Base-by-base conservation (phyloP, 2,888 invertebrate species). In the Polydrusus cervinus region DNA sequence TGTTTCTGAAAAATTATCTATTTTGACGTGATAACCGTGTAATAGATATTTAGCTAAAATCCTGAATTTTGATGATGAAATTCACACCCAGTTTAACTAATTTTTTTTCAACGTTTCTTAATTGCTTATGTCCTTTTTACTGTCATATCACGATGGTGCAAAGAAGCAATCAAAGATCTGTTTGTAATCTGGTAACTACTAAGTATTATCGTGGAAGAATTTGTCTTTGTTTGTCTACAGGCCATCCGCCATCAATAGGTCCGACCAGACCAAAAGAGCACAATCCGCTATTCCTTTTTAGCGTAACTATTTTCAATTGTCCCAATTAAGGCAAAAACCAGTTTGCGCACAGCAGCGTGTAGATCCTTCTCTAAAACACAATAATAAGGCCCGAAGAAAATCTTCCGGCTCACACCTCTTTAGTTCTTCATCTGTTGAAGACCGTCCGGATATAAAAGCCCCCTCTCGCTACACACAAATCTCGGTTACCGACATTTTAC, bases 341-440 rank as follows among this genome's bases (percentile, higher is more conserved):
- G 75, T 74, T 77, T 80, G 82, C 53, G 30, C 14, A 34, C 30
- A 38, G 79, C 78, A 78, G 80, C 79, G 81, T 79, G 80, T 61
- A 72, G 75, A 68, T 75, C 75, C 72, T 75, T 71, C 75, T 71
- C 57, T 55, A 75, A 62, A 75, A 75, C 71, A 72, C 55, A 81
- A 80, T 82, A 81, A 83, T 83, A 83, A 83, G 84, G 81, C 82
- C 83, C 82, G 83, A 80, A 80, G 81, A 82, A 81, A 82, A 81
- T 82, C 83, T 81, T 83, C 82, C 81, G 82, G 78, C 79, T 82
- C 81, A 82, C 82, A 83, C 81, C 81, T 81, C 81, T 80, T 78
- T 79, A 80, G 80, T 80, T 82, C 82, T 82, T 82, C 81, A 77
- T 75, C 75, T 67, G 71, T 18, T 68, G 71, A 71, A 68, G 71